Evolutionary conservation across 2,113 vertebrate genomes (phyloP).

Genomic region (Mola mola): DNA sequence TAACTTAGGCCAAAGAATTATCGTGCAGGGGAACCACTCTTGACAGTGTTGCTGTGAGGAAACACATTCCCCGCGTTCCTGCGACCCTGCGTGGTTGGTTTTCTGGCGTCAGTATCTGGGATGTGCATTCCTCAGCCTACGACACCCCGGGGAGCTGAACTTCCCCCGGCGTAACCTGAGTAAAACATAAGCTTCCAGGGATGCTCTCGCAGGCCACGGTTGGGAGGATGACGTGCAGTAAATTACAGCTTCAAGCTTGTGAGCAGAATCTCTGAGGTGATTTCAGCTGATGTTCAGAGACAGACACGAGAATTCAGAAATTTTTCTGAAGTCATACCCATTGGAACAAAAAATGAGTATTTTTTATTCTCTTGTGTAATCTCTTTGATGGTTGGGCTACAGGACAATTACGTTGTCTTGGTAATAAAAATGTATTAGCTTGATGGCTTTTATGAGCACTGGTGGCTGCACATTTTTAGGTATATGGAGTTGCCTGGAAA

Average conservation of each 20-base stretch:
- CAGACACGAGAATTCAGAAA: no score
- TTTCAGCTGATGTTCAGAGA: no score
- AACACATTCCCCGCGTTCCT: conserved; percentile 52
- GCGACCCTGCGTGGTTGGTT: conserved; percentile 23
- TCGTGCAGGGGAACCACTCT: conserved; percentile 16
- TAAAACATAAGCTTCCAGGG: conserved; percentile 25
- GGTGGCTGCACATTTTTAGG: neutral
- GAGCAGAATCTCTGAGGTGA: no score
- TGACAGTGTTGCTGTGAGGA: conserved; percentile 32
- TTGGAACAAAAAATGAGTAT: no score
- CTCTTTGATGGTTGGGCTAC: neutral
- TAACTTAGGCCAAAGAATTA: no score
- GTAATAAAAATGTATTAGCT: conserved; percentile 21
- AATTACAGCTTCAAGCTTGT: no score
- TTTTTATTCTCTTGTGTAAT: neutral
- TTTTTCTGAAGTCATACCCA: no score
- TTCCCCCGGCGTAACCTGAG: conserved; percentile 37
- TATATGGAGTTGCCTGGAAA: no score
- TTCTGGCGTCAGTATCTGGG: conserved; percentile 34
- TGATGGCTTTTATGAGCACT: conserved; percentile 19
- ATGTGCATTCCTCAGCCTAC: conserved; percentile 30
- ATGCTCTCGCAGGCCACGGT: conserved; percentile 6
- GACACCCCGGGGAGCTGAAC: conserved; percentile 40
- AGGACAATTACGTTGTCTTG: conserved; percentile 10
- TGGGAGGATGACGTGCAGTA: neutral